Base-by-base conservation (phyloP, 1,140 invertebrate species). In the Andricus grossulariae region DNA sequence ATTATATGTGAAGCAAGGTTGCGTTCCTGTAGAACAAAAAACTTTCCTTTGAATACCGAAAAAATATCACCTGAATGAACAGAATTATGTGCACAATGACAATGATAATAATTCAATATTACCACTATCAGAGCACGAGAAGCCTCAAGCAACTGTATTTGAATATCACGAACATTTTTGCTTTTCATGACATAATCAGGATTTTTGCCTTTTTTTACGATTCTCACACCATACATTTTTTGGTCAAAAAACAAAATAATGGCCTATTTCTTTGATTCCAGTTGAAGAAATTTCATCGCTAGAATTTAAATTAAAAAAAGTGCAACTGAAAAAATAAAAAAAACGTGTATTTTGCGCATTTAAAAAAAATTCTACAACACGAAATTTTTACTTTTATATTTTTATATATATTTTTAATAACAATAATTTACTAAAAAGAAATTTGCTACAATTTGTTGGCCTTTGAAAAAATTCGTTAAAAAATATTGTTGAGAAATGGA, bases 1-100 rank as follows among this genome's bases (percentile, higher is more conserved):
- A 32, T 32, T 15, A 66, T 39, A 66, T 66, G 57, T 66, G 25
- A 21, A 21, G 39, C 57, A 66, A 66, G 57, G 21, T 25, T 66
- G n/a, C 39, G 13, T n/a, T 66, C 5, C 25, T 32, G 25, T 32
- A 32, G 25, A 32, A 32, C 25, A 32, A 32, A 32, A 32, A 3
- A 32, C 4, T 32, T 0, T n/a, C n/a, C n/a, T n/a, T n/a, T n/a
- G 5, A 32, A 32, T 32, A 32, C 25, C 25, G 25, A 32, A 32
- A 32, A 32, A 32, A 32, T 32, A 32, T 3, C 25, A 32, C 2
- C 2, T 3, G 3, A 32, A 32, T 32, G 25, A 32, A 32, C 25
- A 32, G 2, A 32, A 32, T 32, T 32, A 32, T 32, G 2, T 32
- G 25, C 4, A 32, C 25, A 32, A 32, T 32, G 0, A 32, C 0